Evolutionary conservation across 1,140 invertebrate species (phyloP), one percentile per base, ranked within the genome.

Genomic region (Zaprionus capensis): DNA sequence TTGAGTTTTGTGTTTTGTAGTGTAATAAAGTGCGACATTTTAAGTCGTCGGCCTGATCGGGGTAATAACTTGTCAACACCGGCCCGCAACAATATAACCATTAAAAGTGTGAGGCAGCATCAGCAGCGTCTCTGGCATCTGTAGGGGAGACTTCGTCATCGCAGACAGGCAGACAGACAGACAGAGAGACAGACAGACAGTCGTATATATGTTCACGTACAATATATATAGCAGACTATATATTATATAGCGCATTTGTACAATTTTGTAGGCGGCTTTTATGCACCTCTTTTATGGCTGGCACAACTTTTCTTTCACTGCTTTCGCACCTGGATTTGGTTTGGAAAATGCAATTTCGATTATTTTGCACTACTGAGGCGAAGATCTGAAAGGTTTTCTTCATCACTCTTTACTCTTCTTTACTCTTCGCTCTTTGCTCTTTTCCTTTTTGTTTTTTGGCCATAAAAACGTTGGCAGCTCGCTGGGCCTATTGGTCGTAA

Each of bases 1-100:
- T 73, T 87, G 61, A 87, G 81, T 87, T 87, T 88, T 88, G 85
- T 88, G 85, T 88, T 88, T 88, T 84, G 78, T 84, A 90, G 84
- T 88, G 84, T 88, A 88, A 88, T 88, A 88, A 88, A 88, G 84
- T 88, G 84, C 84, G 84, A 88, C 84, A 90, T 88, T 88, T 88
- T 88, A 88, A 88, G 84, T 81, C 85, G 84, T 81, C 72, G 84
- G 57, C 78, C 81, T 76, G 82, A 82, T 87, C 77, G 55, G 67
- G 87, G 87, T 82, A 82, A 87, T 91, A 91, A 91, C 87, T 87
- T 91, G 87, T 91, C 87, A 91, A 91, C 87, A 62, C 71, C 66
- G 70, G 67, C 41, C 68, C 68, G 46, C 73, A 71, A 77, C 75
- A 80, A 80, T 80, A 74, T 80, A 74, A 78, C 78, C 78, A 80